phyloP scores from a whole-genome alignment of 1,140 invertebrate genomes.

The Batillaria attramentaria region DNA sequence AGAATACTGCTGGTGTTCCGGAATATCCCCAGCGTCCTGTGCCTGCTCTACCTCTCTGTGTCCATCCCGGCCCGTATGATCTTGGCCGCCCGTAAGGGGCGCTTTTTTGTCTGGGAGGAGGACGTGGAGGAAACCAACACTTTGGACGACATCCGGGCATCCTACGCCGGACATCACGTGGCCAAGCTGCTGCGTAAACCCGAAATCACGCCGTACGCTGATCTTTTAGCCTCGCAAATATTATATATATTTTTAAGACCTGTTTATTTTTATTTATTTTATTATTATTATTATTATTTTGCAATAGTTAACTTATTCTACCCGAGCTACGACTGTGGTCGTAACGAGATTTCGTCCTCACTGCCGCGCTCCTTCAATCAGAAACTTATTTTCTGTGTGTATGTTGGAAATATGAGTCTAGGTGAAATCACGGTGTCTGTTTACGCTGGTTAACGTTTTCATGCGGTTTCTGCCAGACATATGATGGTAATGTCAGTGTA shows the following conservation, averaged over 20 bases:
- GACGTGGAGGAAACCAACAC: constrained; percentile 28
- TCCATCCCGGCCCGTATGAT: constrained; percentile 42
- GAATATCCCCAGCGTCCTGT: constrained; percentile 42
- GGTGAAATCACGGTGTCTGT: too few species aligned
- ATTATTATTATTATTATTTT: neutral
- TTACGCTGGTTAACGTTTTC: too few species aligned
- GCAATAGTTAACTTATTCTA: constrained; percentile 5
- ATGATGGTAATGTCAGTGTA: too few species aligned
- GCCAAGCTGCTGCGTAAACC: constrained; percentile 43
- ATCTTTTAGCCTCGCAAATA: neutral
- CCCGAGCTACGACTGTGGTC: too few species aligned
- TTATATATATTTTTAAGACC: neutral
- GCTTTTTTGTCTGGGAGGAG: constrained; percentile 12
- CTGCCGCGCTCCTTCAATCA: too few species aligned
- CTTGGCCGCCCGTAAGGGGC: constrained; percentile 11
- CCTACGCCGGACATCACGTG: constrained; percentile 49
- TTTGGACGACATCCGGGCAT: constrained; percentile 42
- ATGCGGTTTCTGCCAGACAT: too few species aligned
- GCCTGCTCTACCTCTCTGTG: constrained; percentile 49
- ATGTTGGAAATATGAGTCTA: too few species aligned
- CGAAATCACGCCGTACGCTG: constrained; percentile 24
- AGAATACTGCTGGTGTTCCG: constrained; percentile 30
- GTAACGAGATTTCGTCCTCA: too few species aligned
- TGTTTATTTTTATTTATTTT: neutral
- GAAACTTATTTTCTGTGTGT: too few species aligned